Evolutionary conservation across 2,113 vertebrate species (phyloP).

Genomic region (Aviceda subcristata): DNA sequence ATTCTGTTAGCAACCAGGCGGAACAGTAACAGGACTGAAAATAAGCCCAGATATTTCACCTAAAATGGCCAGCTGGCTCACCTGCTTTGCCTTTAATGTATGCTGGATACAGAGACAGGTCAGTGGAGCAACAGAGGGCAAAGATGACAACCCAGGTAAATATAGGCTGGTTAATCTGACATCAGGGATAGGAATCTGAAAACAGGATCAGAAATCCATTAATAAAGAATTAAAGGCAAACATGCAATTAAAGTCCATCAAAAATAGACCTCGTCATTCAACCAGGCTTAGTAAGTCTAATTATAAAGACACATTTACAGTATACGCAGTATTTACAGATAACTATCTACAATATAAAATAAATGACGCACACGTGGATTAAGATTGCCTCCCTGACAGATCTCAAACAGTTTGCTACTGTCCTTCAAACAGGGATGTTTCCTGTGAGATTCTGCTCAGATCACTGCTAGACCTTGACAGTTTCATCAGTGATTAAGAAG

Average conservation of each 20-base stretch:
- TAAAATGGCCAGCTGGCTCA: neutral
- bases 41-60: neutral
- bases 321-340: neutral
- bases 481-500: neutral
- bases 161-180: neutral
- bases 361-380: accelerated
- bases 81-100: neutral
- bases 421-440: neutral
- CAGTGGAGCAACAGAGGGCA: neutral
- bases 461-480: neutral
- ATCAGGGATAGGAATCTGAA: neutral
- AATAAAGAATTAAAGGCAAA: neutral
- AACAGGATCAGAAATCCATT: neutral
- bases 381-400: neutral
- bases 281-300: neutral
- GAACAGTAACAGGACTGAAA: neutral
- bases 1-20: neutral
- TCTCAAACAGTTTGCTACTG: neutral
- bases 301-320: too few species aligned
- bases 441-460: neutral
- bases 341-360: neutral
- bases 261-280: neutral
- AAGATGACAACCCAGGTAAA: too few species aligned
- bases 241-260: neutral
- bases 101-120: too few species aligned